These are phyloP conservation scores for Pocillopora verrucosa DNA, from an alignment of 64 coral and sea anemone species.

Conservation along the genomic window DNA sequence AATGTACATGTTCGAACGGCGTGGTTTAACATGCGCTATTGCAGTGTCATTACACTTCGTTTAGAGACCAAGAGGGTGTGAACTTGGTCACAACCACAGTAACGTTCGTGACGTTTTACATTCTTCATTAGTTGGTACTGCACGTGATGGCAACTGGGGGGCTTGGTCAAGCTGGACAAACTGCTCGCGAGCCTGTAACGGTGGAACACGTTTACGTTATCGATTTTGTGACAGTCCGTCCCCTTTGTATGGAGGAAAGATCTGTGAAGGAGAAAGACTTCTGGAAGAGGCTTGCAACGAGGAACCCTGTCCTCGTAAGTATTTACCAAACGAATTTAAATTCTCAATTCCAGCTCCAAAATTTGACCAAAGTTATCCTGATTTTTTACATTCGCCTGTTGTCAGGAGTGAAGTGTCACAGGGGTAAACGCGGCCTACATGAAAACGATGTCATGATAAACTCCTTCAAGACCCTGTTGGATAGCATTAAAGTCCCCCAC, in stretches of 20 bases:
- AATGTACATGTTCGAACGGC: not conserved
- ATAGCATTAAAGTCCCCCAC: too few relatives aligned
- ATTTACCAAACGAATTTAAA: not conserved
- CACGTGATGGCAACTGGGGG: constrained; percentile 27
- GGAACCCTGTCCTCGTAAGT: constrained; percentile 23
- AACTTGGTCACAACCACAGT: too few relatives aligned
- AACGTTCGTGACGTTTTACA: not conserved
- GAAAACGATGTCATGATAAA: too few relatives aligned
- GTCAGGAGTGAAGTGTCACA: too few relatives aligned
- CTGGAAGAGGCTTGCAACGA: constrained; percentile 2
- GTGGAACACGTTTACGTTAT: constrained; percentile 7
- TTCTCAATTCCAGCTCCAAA: too few relatives aligned
- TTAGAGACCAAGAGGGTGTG: too few relatives aligned
- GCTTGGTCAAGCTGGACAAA: constrained; percentile 27
- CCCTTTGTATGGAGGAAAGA: constrained; percentile 2
- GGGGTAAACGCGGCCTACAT: too few relatives aligned
- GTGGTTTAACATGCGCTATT: not conserved
- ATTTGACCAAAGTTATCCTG: too few relatives aligned
- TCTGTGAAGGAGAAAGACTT: constrained; percentile 25
- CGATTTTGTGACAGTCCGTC: constrained; percentile 23
- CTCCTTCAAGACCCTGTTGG: too few relatives aligned
- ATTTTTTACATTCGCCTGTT: too few relatives aligned
- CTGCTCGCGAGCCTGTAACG: constrained; percentile 12
- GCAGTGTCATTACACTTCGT: not conserved
- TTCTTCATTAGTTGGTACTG: not conserved